These are phyloP conservation scores for Melanotaenia duboulayi DNA, from an alignment of 2,113 vertebrate species.

Conservation along the genomic window DNA sequence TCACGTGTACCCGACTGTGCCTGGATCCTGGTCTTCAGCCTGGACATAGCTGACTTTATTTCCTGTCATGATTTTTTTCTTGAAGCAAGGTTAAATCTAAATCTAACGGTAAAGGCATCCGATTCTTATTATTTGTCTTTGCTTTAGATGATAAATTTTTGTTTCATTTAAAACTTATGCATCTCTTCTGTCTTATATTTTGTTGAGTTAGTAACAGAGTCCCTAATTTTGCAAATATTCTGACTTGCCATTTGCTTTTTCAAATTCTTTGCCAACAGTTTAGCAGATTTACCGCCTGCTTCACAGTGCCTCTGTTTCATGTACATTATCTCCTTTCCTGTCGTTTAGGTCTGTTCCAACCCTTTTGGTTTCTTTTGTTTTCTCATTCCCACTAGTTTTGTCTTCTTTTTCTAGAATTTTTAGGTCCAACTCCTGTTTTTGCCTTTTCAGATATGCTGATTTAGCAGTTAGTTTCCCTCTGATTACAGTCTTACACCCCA, in stretches of 20 bases:
- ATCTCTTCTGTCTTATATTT: conserved; percentile 11
- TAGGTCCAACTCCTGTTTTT: not conserved
- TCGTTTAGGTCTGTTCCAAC: conserved; percentile 4
- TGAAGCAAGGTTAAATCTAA: too few species aligned
- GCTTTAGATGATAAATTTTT: not conserved
- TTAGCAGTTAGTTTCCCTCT: not conserved
- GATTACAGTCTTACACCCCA: not conserved
- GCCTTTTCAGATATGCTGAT: not conserved
- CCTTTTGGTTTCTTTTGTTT: not conserved
- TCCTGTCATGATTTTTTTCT: too few species aligned
- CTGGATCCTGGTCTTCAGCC: too few species aligned
- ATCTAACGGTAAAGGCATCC: too few species aligned
- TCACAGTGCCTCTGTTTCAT: not conserved
- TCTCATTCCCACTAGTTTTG: not conserved
- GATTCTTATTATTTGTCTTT: too few species aligned
- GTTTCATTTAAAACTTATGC: not conserved
- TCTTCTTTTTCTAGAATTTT: not conserved
- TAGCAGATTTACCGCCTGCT: too few species aligned
- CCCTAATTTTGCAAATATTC: conserved; percentile 6
- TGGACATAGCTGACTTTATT: too few species aligned
- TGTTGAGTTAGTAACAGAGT: not conserved
- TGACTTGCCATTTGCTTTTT: conserved; percentile 3
- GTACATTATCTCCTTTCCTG: not conserved
- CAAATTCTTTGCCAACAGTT: not conserved
- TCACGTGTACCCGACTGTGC: too few species aligned